Base-by-base conservation (phyloP, 2,797 vertebrate species). In the Gallirallus australis region DNA sequence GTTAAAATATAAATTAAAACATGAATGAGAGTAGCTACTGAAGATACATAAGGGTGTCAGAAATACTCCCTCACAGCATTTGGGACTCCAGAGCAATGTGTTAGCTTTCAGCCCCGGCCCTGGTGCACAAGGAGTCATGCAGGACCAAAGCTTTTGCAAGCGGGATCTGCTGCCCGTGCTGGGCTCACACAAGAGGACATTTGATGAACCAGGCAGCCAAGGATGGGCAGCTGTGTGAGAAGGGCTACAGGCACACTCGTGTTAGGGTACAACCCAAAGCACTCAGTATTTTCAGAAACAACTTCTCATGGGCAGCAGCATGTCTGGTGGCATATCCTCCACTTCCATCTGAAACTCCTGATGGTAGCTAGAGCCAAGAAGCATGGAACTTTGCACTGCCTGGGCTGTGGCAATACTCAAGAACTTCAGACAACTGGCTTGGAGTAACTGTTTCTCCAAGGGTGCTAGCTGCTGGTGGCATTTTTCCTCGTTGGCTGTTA, bases 381-480 rank as follows among this genome's bases (percentile, higher is more conserved):
- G 10, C 0, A 1, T 15, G 15, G 21, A 15, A 71, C 30, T 15
- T 69, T 53, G 19, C 52, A n/a, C 18, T 82, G 48, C 5, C 35
- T 68, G 8, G 4, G 0, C 13, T 37, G 15, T 28, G 13, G 10
- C 57, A 47, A 37, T 42, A 64, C 30, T 45, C 39, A 18, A 24
- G 37, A 81, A 12, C 9, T 30, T 20, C 42, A 50, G 14, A 25
- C 63, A 82, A 30, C 5, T 2, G 5, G 10, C n/a, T 60, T 6
- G 8, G 50, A 63, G 16, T 25, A 48, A 53, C 30, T 6, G 23
- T 11, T 48, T 76, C 27, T 70, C 39, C 0, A 1, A 82, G 53
- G 24, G 11, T 11, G 25, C 0, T 0, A 54, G 33, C 0, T 0
- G 4, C 35, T 64, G 10, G 39, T 24, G 12, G 8, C 24, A 18